Conservation (phyloP, 2,113 vertebrate genomes). For the Oreochromis tanganicae region DNA sequence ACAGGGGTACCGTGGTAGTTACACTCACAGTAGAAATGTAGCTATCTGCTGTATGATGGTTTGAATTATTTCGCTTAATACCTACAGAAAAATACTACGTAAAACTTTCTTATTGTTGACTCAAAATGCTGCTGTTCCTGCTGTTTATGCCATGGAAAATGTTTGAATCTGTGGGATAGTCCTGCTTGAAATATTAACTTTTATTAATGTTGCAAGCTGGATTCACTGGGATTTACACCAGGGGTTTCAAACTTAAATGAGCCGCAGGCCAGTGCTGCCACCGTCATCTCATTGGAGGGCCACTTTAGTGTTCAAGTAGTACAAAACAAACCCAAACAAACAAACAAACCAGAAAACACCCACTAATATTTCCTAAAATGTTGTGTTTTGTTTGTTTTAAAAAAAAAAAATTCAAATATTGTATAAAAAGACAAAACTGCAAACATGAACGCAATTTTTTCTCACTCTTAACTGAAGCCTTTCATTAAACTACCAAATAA, state of each 20-base stretch:
- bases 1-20: neutral
- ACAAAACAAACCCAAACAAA: neutral
- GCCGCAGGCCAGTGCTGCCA: rapidly evolving
- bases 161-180: neutral
- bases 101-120: neutral
- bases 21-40: neutral
- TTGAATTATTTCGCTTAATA: neutral
- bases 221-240: neutral
- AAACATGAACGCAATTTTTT: neutral
- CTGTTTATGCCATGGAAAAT: neutral
- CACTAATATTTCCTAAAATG: neutral
- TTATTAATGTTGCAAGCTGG: neutral
- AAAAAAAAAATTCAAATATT: neutral
- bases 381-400: neutral
- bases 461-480: neutral
- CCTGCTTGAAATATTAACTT: neutral
- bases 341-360: neutral
- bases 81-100: neutral
- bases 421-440: neutral
- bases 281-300: neutral
- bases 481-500: neutral
- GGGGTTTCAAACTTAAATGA: neutral
- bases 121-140: neutral
- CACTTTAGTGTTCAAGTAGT: neutral
- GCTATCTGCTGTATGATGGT: neutral